Conservation (phyloP, 2,888 invertebrate genomes). For the Trissoscelio sp. region DNA sequence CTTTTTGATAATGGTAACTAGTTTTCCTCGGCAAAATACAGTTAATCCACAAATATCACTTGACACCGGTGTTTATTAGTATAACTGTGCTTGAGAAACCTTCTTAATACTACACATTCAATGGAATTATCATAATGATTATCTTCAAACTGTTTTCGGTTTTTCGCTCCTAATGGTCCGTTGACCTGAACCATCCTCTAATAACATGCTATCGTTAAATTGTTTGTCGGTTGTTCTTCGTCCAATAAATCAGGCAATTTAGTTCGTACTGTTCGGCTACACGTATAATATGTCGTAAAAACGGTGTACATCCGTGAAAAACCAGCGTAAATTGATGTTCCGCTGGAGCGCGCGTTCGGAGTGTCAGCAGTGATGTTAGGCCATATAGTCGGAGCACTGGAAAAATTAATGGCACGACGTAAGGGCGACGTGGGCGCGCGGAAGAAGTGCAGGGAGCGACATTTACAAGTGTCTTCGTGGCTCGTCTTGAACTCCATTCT, state of each 20-base stretch:
- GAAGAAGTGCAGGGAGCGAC: conserved; percentile 73
- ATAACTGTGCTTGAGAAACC: conserved; percentile 26
- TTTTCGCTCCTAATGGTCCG: conserved; percentile 15
- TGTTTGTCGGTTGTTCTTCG: conserved; percentile 17
- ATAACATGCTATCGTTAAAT: conserved; percentile 19
- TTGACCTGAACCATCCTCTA: conserved; percentile 36
- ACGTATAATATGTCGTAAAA: conserved; percentile 41
- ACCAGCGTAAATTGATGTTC: conserved; percentile 52
- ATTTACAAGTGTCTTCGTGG: conserved; percentile 76
- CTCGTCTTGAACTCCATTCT: conserved; percentile 71
- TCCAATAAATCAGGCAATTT: conserved; percentile 50
- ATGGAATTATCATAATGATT: conserved; percentile 45
- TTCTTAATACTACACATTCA: conserved; percentile 6
- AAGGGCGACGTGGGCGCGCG: conserved; percentile 68
- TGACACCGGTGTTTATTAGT: conserved; percentile 19
- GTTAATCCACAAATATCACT: conserved; percentile 29
- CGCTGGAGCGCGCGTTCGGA: conserved; percentile 5
- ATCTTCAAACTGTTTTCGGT: neutral
- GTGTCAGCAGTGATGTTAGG: conserved; percentile 50
- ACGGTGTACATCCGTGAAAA: conserved; percentile 49
- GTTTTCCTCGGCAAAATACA: conserved; percentile 11
- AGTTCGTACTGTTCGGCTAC: conserved; percentile 7
- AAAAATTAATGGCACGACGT: conserved; percentile 73
- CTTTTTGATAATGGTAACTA: conserved; percentile 32
- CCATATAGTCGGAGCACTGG: conserved; percentile 29